Percentiles rank a stretch among this genome's conserved stretches.
These are phyloP conservation scores for Diaprepes abbreviatus DNA, from an alignment of 2,888 invertebrate species.

Conservation along the genomic window DNA sequence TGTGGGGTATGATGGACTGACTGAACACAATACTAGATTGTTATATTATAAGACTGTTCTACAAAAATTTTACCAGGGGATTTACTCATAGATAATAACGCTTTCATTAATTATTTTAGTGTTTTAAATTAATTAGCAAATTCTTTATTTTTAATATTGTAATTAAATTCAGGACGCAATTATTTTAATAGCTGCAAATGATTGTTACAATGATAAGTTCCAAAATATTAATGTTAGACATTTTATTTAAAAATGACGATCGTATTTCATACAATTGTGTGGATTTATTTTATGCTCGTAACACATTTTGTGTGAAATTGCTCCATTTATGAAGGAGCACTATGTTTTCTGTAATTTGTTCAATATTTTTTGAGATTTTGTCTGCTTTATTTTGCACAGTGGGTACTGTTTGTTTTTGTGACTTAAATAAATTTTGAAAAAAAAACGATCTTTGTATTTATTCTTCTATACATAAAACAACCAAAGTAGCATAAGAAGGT, in stretches of 20 bases:
- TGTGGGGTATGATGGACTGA: too few species aligned
- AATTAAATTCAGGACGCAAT: conserved; percentile 2
- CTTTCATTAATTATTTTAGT: conserved; percentile 24
- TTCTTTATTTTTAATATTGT: conserved; percentile 12
- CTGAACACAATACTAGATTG: too few species aligned
- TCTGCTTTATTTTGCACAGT: conserved; percentile 29
- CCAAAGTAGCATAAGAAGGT: too few species aligned
- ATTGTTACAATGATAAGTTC: conserved; percentile 20
- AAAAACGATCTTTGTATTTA: neutral
- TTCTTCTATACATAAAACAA: too few species aligned
- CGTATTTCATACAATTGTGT: conserved; percentile 57
- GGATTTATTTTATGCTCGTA: conserved; percentile 53
- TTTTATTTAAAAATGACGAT: conserved; percentile 18
- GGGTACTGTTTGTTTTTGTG: conserved; percentile 30
- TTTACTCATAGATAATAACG: conserved; percentile 32
- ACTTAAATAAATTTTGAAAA: conserved; percentile 22
- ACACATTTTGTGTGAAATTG: conserved; percentile 59
- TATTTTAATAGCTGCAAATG: conserved; percentile 28
- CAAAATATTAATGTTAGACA: conserved; percentile 32
- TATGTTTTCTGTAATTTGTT: conserved; percentile 53
- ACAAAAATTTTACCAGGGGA: conserved; percentile 26
- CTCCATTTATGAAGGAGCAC: conserved; percentile 52
- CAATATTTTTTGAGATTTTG: conserved; percentile 51
- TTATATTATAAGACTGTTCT: conserved; percentile 13
- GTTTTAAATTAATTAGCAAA: conserved; percentile 27